Evolutionary conservation across 2,113 vertebrate genomes (phyloP).

Genomic region (Heloderma charlesbogerti): DNA sequence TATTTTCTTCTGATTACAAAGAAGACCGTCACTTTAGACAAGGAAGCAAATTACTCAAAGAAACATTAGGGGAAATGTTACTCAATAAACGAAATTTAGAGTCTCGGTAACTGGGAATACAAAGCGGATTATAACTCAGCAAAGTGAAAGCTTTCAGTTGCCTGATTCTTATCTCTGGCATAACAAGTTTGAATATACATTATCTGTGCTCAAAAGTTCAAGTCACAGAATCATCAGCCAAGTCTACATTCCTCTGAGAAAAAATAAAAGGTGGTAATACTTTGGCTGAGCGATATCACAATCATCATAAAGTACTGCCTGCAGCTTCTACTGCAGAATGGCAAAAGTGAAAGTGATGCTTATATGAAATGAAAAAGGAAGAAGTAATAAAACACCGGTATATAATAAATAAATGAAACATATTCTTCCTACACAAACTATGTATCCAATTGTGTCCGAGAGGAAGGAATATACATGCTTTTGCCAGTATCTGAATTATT

Average conservation of each 20-base stretch:
- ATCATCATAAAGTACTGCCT: not conserved
- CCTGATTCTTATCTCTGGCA: conserved; percentile 27
- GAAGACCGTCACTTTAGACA: not conserved
- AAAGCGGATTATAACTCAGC: not conserved
- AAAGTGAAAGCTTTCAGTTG: not conserved
- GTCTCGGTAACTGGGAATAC: conserved; percentile 18
- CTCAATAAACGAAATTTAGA: not conserved
- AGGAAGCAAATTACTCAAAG: not conserved
- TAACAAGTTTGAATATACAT: not conserved
- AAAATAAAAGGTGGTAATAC: not conserved
- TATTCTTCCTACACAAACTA: not conserved
- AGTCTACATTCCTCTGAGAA: not conserved
- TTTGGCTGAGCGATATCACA: not conserved
- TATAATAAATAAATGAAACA: not conserved
- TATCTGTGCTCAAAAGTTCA: conserved; percentile 30
- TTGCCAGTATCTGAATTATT: not conserved
- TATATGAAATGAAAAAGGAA: not conserved
- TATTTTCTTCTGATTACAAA: not conserved
- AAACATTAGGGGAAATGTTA: not conserved
- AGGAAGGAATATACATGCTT: not conserved
- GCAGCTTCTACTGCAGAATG: not conserved
- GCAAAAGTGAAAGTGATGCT: not conserved
- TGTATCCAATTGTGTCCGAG: not conserved
- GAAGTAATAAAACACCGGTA: not conserved
- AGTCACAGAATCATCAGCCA: conserved; percentile 21